These are phyloP conservation scores for Hylaeus anthracinus DNA, from an alignment of 1,140 invertebrate genomes.

Conservation along the genomic window DNA sequence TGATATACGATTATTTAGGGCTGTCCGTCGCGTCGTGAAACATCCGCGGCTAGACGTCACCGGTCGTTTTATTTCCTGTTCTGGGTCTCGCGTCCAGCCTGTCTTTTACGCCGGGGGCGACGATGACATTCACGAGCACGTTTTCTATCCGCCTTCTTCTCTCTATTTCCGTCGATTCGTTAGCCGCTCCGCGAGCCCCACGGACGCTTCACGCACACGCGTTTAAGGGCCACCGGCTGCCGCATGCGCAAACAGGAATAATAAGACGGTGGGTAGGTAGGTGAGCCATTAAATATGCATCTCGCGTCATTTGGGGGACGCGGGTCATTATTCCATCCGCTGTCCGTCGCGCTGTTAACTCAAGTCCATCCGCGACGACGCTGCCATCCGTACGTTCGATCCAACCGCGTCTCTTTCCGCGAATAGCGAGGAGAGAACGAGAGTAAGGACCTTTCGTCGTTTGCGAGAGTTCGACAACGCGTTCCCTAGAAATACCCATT, in stretches of 20 bases:
- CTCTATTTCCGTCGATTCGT: conserved; percentile 33
- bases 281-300: conserved; percentile 75
- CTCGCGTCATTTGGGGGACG: conserved; percentile 74
- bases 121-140: not conserved
- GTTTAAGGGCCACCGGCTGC: conserved; percentile 4
- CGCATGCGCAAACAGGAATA: conserved; percentile 48
- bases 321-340: conserved; percentile 77
- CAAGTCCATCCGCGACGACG: conserved; percentile 47
- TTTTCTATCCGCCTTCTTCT: conserved; percentile 11
- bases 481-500: too few species aligned
- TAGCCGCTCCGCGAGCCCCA: not conserved
- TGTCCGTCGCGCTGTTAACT: conserved; percentile 59
- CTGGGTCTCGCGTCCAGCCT: not conserved
- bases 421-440: not conserved
- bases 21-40: too few species aligned
- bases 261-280: conserved; percentile 50
- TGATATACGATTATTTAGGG: too few species aligned
- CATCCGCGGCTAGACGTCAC: not conserved
- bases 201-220: conserved; percentile 1
- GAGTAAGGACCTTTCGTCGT: not conserved
- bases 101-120: not conserved
- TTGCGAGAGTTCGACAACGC: not conserved
- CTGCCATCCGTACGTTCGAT: conserved; percentile 32
- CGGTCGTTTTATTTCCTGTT: conserved; percentile 23
- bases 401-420: conserved; percentile 32